Base-by-base conservation (phyloP, 2,113 vertebrate species). In the Elaphurus davidianus region DNA sequence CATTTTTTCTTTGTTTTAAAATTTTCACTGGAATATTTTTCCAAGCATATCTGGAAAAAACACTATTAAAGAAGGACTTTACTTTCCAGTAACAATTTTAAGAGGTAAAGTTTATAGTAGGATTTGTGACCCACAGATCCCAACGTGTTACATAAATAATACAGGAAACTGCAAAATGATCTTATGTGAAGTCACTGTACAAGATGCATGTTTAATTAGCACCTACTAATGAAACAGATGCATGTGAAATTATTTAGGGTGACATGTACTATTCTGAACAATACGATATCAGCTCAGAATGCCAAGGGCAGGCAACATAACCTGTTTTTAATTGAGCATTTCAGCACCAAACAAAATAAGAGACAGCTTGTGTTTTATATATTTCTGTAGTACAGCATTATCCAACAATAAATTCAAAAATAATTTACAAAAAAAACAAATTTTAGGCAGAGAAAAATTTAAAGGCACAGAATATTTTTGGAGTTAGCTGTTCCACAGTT, bases 241-340 rank as follows among this genome's bases (percentile, higher is more conserved):
- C 27, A 74, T 3, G 1, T 6, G 52, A 97, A 96, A 97, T 94
- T 71, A 92, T 97, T 95, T 57, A 84, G 47, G 92, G 82, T 84
- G 91, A 81, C 87, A 98, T 95, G 97, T 83, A 91, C 64, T 60
- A 54, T 94, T 97, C 97, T 96, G 91, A 98, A 98, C 89, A 98
- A 98, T 93, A 97, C 25, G 23, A 84, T 97, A 89, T 94, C 95
- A 97, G 91, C 9, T 88, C 74, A 83, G 86, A 21, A 87, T 87
- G 94, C 90, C 96, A 97, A 97, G 97, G 98, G 87, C 71, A 93
- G 79, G 59, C 11, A 88, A 93, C 87, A 95, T 97, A 60, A 97
- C 96, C 97, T 97, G 97, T 95, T 98, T 95, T 98, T 96, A 59
- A 88, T 95, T 98, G 98, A 98, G 97, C 97, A 97, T 97, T 98